phyloP scores from a whole-genome alignment of 2,113 vertebrate species.

The Leptodactylus fuscus region DNA sequence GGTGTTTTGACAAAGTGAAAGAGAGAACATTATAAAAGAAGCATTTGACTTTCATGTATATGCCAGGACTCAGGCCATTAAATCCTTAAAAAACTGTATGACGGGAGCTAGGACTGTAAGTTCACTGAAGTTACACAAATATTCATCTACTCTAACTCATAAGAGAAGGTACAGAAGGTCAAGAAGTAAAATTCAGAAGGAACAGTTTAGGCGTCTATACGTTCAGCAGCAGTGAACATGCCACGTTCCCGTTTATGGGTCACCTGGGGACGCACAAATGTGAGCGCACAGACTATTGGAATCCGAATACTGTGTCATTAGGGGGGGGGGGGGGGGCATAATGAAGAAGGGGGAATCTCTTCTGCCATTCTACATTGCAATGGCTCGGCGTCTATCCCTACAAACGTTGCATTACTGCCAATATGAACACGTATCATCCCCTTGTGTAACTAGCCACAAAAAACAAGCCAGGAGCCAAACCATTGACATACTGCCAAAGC shows the following conservation, averaged over 20 bases:
- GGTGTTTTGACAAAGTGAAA: too few species aligned
- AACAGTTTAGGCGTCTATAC: background rate
- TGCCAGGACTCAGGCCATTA: background rate
- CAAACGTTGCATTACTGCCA: constrained; percentile 31
- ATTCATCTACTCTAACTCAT: background rate
- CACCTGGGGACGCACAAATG: constrained; percentile 41
- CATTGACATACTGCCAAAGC: constrained; percentile 18
- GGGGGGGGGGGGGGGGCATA: background rate
- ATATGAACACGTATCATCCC: constrained; percentile 44
- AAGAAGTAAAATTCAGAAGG: background rate
- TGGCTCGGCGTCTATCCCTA: constrained; percentile 18
- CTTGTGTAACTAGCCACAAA: constrained; percentile 37
- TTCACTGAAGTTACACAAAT: background rate
- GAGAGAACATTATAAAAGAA: too few species aligned
- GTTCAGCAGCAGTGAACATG: background rate
- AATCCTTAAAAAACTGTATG: background rate
- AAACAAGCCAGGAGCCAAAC: constrained; percentile 37
- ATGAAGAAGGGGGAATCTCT: constrained; percentile 17
- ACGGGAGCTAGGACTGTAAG: background rate
- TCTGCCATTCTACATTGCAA: constrained; percentile 17
- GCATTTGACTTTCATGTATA: background rate
- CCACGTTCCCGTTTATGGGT: constrained; percentile 45
- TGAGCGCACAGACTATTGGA: constrained; percentile 20
- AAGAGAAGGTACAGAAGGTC: background rate
- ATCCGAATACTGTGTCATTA: constrained; percentile 12